Evolutionary conservation across 2,888 invertebrate genomes (phyloP).

Genomic region (Cryptus armator): DNA sequence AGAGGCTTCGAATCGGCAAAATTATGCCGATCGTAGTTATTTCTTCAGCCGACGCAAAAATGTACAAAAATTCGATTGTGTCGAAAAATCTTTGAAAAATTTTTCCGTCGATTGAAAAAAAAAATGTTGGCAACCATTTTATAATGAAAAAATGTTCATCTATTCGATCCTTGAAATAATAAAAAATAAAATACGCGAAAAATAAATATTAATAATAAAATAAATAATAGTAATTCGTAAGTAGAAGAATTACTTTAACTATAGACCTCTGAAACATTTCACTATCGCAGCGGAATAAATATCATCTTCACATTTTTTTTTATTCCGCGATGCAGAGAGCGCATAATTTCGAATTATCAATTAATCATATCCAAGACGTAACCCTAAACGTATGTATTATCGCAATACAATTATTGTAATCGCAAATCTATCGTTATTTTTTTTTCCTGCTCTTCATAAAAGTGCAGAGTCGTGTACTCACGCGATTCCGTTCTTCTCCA

Average conservation of each 20-base stretch:
- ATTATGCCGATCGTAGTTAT: not conserved
- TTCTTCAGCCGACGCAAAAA: not conserved
- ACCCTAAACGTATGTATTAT: not conserved
- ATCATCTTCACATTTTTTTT: not conserved
- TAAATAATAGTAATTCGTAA: no score
- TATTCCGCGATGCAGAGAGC: not conserved
- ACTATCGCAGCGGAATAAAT: not conserved
- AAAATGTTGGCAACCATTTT: not conserved
- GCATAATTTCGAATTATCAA: constrained; percentile 2
- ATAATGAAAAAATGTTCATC: not conserved
- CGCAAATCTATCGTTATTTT: not conserved
- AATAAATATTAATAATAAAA: no score
- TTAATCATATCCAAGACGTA: not conserved
- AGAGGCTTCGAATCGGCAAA: not conserved
- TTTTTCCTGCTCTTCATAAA: not conserved
- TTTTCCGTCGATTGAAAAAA: no score
- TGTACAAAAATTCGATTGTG: no score
- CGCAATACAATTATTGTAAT: constrained; percentile 20
- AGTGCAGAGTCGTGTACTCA: constrained; percentile 1
- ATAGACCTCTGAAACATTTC: not conserved
- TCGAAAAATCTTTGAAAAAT: no score
- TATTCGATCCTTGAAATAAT: no score
- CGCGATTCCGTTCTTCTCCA: not conserved
- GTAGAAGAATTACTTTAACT: not conserved
- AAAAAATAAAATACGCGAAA: no score